phyloP scores from a whole-genome alignment of 1,140 invertebrate genomes.

The Temnothorax longispinosus region DNA sequence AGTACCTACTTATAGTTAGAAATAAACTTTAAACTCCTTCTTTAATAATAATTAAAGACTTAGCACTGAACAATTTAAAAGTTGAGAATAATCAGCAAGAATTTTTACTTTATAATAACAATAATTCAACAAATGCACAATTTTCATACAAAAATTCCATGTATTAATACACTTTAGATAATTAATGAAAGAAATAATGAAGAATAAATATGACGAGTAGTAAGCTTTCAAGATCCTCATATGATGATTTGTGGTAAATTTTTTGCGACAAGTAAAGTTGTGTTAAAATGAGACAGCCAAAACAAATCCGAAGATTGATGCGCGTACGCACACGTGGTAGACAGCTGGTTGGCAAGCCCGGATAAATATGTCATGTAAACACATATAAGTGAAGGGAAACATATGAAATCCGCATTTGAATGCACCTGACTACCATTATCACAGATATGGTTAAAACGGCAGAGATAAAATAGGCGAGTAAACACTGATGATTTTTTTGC shows the following conservation, averaged over 20 bases:
- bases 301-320: constrained; percentile 34
- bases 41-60: neutral
- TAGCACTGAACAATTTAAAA: neutral
- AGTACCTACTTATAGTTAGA: neutral
- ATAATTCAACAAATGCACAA: neutral
- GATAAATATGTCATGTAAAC: constrained; percentile 41
- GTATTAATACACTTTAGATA: neutral
- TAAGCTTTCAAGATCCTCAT: neutral
- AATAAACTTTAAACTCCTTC: neutral
- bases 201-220: neutral
- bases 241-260: neutral
- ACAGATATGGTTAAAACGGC: neutral
- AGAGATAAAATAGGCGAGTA: neutral
- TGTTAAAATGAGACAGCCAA: constrained; percentile 5
- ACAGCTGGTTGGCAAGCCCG: constrained; percentile 23
- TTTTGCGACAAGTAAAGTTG: constrained; percentile 4
- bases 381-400: constrained; percentile 31
- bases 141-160: neutral
- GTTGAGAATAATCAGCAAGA: neutral
- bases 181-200: neutral
- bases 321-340: constrained; percentile 28
- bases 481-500: neutral
- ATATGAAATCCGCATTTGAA: constrained; percentile 19
- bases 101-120: neutral
- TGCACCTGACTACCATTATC: constrained; percentile 38